phyloP scores from a whole-genome alignment of 2,113 vertebrate genomes.

The Pimephales promelas region DNA sequence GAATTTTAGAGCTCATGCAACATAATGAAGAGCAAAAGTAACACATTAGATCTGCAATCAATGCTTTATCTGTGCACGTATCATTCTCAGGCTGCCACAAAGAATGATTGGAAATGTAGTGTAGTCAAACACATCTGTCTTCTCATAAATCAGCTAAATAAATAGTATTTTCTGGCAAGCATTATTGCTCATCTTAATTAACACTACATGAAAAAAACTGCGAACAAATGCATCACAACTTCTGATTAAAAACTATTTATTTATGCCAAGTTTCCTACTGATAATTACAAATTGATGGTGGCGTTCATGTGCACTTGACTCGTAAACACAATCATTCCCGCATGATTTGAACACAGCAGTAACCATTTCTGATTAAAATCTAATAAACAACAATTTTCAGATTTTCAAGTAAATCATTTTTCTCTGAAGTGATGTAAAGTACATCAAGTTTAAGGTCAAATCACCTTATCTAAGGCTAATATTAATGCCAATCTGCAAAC shows the following conservation, averaged over 20 bases:
- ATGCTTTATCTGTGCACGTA: not conserved
- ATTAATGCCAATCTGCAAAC: not conserved
- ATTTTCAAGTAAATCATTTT: not conserved
- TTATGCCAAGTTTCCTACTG: not conserved
- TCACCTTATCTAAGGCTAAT: not conserved
- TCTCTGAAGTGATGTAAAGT: not conserved
- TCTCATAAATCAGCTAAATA: not conserved
- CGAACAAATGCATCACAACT: not conserved
- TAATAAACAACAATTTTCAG: not conserved
- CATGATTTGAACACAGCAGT: not conserved
- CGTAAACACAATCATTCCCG: not conserved
- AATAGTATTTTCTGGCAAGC: not conserved
- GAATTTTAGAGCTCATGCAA: not conserved
- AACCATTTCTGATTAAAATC: not conserved
- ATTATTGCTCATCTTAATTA: not conserved
- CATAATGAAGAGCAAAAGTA: slow-evolving; percentile 2
- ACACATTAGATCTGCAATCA: not conserved
- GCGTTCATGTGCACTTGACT: not conserved
- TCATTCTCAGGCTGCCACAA: not conserved
- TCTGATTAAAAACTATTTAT: not conserved
- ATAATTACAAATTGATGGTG: not conserved
- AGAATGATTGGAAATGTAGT: not conserved
- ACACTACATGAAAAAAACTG: not conserved
- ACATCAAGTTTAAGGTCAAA: not conserved
- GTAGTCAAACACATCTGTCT: not conserved